Percentiles rank a stretch among this genome's conserved stretches.
These are phyloP conservation scores for Pristionchus arcanus DNA, from an alignment of 2,888 invertebrate genomes.

Conservation along the genomic window DNA sequence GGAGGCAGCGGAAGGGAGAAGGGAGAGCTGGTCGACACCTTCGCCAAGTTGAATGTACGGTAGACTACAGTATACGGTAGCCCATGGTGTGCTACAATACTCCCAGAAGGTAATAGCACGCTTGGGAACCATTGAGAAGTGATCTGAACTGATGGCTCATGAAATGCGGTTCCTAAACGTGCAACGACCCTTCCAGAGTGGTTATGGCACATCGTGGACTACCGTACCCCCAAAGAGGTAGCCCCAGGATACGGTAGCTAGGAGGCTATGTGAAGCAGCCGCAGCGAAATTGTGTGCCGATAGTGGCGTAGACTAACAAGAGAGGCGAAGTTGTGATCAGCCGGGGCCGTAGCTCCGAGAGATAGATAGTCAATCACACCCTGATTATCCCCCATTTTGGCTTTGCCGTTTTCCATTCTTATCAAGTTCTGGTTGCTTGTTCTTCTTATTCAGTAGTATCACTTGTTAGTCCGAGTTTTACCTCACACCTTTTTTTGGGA, in stretches of 20 bases:
- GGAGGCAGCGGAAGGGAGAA: neutral
- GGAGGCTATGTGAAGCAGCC: neutral
- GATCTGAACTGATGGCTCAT: no score
- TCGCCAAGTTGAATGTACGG: conserved; percentile 77
- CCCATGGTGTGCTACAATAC: no score
- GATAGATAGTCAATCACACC: neutral
- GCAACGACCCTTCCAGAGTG: no score
- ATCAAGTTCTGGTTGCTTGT: neutral
- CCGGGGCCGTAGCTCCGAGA: neutral
- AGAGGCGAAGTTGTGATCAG: neutral
- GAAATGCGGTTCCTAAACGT: no score
- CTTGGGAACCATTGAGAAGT: no score
- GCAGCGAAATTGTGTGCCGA: neutral
- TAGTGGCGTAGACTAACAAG: conserved; percentile 37
- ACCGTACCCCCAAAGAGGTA: neutral
- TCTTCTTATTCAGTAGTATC: neutral
- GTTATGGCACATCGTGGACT: neutral
- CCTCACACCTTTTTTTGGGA: neutral
- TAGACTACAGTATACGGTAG: neutral
- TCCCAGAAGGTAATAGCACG: no score
- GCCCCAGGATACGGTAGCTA: neutral
- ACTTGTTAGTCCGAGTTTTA: neutral
- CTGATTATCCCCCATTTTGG: neutral
- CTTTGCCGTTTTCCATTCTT: conserved; percentile 31
- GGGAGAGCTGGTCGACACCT: conserved; percentile 74